Percentiles rank a stretch among this genome's conserved stretches.
Evolutionary conservation across 2,888 invertebrate species (phyloP).

Genomic region (Peribatodes rhomboidaria): DNA sequence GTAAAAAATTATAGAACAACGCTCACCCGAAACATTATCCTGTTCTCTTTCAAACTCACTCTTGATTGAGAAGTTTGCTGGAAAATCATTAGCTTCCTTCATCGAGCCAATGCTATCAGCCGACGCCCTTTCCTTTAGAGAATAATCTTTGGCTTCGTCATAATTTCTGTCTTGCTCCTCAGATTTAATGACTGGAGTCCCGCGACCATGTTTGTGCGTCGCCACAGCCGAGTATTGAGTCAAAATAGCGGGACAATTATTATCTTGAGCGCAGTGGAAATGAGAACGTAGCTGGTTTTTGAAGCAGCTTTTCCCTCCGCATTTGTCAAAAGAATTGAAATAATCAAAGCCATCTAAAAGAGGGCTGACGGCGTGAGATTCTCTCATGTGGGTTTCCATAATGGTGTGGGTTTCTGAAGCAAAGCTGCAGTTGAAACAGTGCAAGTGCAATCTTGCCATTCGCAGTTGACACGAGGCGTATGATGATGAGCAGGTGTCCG

Average conservation of each 20-base stretch:
- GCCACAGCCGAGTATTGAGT: slow-evolving; percentile 82
- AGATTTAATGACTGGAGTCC: slow-evolving; percentile 77
- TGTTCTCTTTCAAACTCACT: slow-evolving; percentile 82
- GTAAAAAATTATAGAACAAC: slow-evolving; percentile 36
- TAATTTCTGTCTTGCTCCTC: slow-evolving; percentile 71
- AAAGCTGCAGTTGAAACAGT: slow-evolving; percentile 95
- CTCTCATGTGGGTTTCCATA: slow-evolving; percentile 93
- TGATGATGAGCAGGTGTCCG: slow-evolving; percentile 88
- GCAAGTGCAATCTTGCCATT: slow-evolving; percentile 91
- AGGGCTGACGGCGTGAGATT: slow-evolving; percentile 93
- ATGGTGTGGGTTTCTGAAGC: slow-evolving; percentile 92
- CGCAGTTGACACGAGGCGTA: slow-evolving; percentile 91
- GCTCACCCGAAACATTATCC: slow-evolving; percentile 83
- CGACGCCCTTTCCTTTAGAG: slow-evolving; percentile 80
- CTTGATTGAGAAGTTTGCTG: slow-evolving; percentile 81
- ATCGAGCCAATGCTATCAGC: slow-evolving; percentile 75
- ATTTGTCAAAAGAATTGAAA: slow-evolving; percentile 87
- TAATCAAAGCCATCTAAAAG: slow-evolving; percentile 95
- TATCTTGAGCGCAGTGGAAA: slow-evolving; percentile 83
- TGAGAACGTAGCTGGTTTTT: slow-evolving; percentile 81
- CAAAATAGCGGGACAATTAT: slow-evolving; percentile 80
- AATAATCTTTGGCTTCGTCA: slow-evolving; percentile 84
- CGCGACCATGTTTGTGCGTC: slow-evolving; percentile 83
- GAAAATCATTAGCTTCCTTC: slow-evolving; percentile 72
- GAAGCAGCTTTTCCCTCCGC: slow-evolving; percentile 82